These are phyloP conservation scores for Synanthedon vespiformis DNA, from an alignment of 2,888 invertebrate genomes.

Conservation along the genomic window DNA sequence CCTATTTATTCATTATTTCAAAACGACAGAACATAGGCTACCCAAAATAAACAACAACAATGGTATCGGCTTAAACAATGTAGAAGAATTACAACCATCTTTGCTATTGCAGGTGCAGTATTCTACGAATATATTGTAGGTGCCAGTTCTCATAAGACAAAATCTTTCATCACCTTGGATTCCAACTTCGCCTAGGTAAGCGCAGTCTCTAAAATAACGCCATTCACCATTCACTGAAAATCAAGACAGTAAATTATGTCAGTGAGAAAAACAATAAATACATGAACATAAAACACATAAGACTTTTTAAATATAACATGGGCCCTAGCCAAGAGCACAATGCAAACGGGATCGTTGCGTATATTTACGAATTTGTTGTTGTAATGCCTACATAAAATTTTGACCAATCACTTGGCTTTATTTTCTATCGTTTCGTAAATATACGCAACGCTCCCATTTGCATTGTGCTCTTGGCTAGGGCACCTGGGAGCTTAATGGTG, in stretches of 20 bases:
- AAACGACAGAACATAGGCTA: conserved; percentile 6
- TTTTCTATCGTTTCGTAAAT: too few relatives aligned
- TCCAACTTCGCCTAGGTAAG: conserved; percentile 90
- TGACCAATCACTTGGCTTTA: too few relatives aligned
- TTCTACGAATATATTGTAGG: conserved; percentile 93
- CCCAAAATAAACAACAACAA: conserved; percentile 16
- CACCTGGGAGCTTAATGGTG: neutral
- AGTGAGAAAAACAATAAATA: too few relatives aligned
- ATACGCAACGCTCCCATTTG: too few relatives aligned
- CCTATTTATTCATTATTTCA: conserved; percentile 1
- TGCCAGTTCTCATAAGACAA: conserved; percentile 90
- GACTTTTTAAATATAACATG: neutral
- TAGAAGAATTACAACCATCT: conserved; percentile 87
- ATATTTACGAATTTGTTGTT: too few relatives aligned
- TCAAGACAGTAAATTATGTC: too few relatives aligned
- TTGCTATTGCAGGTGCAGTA: conserved; percentile 94
- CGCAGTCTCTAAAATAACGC: conserved; percentile 90
- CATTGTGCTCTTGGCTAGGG: too few relatives aligned
- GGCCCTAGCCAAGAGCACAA: too few relatives aligned
- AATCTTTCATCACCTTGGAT: conserved; percentile 91
- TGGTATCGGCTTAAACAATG: conserved; percentile 37
- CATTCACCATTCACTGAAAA: conserved; percentile 84
- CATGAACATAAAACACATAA: too few relatives aligned
- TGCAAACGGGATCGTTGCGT: too few relatives aligned
- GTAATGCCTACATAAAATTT: too few relatives aligned